A percentile compares a stretch with the other conserved stretches of the same genome.
Evolutionary conservation across 2,888 invertebrate genomes (phyloP).

Genomic region (Oscheius sp.): DNA sequence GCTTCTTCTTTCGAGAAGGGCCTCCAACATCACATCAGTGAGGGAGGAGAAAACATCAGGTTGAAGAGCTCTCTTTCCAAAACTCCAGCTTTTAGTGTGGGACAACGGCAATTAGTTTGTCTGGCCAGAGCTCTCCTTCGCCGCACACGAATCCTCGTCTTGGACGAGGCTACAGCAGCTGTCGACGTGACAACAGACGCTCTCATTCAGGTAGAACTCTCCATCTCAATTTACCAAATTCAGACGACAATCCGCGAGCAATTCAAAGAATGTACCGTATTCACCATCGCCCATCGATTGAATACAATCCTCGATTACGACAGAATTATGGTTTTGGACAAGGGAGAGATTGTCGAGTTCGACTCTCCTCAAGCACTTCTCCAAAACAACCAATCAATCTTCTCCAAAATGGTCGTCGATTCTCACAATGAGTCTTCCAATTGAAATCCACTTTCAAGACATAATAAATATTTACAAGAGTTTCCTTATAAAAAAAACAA

Average conservation of each 20-base stretch:
- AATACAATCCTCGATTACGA: slow-evolving; percentile 84
- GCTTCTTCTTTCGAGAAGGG: slow-evolving; percentile 40
- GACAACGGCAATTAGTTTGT: slow-evolving; percentile 34
- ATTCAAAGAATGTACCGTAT: slow-evolving; percentile 78
- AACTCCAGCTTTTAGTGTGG: slow-evolving; percentile 23
- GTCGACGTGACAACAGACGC: slow-evolving; percentile 74
- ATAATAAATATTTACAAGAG: not conserved
- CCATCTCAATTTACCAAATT: too few relatives aligned
- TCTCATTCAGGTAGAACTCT: slow-evolving; percentile 24
- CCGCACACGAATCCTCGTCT: slow-evolving; percentile 77
- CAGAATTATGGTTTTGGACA: slow-evolving; percentile 71
- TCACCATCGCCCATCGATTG: slow-evolving; percentile 80
- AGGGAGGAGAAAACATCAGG: slow-evolving; percentile 63
- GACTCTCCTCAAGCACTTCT: slow-evolving; percentile 70
- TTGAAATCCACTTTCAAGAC: not conserved
- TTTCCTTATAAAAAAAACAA: not conserved
- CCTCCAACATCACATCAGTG: slow-evolving; percentile 49
- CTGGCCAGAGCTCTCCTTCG: slow-evolving; percentile 43
- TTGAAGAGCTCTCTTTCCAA: not conserved
- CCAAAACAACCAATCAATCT: slow-evolving; percentile 68
- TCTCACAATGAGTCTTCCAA: slow-evolving; percentile 39
- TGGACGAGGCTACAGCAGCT: slow-evolving; percentile 75
- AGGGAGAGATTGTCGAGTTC: slow-evolving; percentile 72
- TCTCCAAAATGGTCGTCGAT: slow-evolving; percentile 72
- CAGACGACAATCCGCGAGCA: slow-evolving; percentile 80